phyloP scores from a whole-genome alignment of 1,140 invertebrate species.

The Chrysopa pallens region DNA sequence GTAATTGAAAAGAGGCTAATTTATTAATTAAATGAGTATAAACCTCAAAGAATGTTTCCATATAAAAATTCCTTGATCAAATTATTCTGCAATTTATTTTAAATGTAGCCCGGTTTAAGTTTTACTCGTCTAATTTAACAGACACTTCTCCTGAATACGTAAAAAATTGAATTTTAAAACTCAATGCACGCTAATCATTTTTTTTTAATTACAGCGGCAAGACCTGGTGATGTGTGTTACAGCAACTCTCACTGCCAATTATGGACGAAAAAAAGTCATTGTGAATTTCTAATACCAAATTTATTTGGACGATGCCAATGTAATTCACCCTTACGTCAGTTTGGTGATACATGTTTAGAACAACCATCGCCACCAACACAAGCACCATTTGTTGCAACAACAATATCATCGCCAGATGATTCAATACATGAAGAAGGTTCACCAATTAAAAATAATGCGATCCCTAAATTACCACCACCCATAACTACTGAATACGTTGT shows the following conservation, averaged over 20 bases:
- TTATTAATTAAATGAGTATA: too few relatives aligned
- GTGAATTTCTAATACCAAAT: constrained; percentile 75
- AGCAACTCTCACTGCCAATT: constrained; percentile 72
- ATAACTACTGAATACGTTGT: constrained; percentile 14
- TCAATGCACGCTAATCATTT: too few relatives aligned
- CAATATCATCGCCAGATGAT: constrained; percentile 20
- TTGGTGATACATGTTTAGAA: constrained; percentile 39
- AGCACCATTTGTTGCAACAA: constrained; percentile 10
- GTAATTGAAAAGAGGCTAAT: too few relatives aligned
- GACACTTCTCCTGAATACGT: too few relatives aligned
- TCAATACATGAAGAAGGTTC: constrained; percentile 22
- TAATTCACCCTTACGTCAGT: constrained; percentile 43
- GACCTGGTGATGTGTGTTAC: constrained; percentile 72
- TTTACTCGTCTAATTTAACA: too few relatives aligned
- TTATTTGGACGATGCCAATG: constrained; percentile 76
- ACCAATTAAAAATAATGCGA: constrained; percentile 8
- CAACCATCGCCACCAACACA: constrained; percentile 20
- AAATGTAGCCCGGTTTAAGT: too few relatives aligned
- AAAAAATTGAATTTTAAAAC: too few relatives aligned
- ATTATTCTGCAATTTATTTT: too few relatives aligned
- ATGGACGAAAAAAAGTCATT: constrained; percentile 63
- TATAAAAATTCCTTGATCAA: too few relatives aligned
- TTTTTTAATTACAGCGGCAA: constrained; percentile 48
- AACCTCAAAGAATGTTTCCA: too few relatives aligned
- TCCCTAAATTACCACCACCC: constrained; percentile 1